Evolutionary conservation across 2,888 invertebrate genomes (phyloP).

Genomic region (Nemotelus nigrinus): DNA sequence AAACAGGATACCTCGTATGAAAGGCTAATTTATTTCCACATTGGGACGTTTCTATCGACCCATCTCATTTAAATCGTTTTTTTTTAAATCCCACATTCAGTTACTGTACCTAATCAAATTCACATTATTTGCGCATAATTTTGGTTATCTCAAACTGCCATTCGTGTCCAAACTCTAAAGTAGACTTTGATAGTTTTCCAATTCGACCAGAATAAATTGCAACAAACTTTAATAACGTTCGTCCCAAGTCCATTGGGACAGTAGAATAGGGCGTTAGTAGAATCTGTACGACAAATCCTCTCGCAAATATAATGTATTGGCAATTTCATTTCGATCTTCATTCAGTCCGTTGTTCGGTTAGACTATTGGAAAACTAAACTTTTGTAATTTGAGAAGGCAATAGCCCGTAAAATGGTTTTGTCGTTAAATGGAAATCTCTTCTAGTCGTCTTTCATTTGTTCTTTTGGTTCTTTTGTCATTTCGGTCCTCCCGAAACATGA

Average conservation of each 20-base stretch:
- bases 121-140: no score
- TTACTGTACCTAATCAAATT: no score
- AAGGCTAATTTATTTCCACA: neutral
- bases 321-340: slow-evolving; percentile 4
- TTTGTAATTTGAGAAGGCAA: slow-evolving; percentile 42
- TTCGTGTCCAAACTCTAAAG: no score
- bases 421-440: slow-evolving; percentile 30
- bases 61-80: neutral
- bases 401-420: slow-evolving; percentile 38
- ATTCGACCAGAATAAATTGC: neutral
- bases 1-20: no score
- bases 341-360: slow-evolving; percentile 3
- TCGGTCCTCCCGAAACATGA: neutral
- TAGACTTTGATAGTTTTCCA: neutral
- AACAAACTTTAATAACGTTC: neutral
- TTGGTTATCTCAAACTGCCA: no score
- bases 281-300: neutral
- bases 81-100: no score
- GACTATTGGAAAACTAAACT: slow-evolving; percentile 36
- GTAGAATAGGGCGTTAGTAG: neutral
- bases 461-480: neutral
- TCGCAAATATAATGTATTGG: neutral
- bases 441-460: neutral
- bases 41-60: neutral
- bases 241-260: neutral